phyloP scores from a whole-genome alignment of 2,888 invertebrate species.

The Megastigmus dorsalis region DNA sequence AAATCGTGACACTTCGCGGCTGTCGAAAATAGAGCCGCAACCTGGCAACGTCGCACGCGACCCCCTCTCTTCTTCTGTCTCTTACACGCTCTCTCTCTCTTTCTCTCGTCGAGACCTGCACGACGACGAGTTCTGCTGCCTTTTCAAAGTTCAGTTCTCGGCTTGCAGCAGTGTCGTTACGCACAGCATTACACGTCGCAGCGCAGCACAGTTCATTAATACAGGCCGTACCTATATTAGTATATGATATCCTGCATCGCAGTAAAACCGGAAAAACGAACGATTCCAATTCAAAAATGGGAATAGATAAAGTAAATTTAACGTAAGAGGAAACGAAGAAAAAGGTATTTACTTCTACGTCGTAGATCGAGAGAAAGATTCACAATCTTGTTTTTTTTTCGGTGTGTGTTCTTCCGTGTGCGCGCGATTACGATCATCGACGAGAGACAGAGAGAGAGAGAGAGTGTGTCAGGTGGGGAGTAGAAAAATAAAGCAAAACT shows the following conservation, averaged over 20 bases:
- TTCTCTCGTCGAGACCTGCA: neutral
- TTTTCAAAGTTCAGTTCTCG: conserved; percentile 42
- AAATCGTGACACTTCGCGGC: conserved; percentile 44
- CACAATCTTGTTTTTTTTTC: neutral
- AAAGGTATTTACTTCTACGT: neutral
- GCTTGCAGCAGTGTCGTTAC: conserved; percentile 9
- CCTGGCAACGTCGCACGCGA: conserved; percentile 35
- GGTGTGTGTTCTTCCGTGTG: neutral
- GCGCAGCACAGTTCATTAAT: conserved; percentile 5
- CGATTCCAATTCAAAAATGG: no score
- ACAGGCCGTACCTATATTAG: no score
- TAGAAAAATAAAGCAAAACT: conserved; percentile 17
- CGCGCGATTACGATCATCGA: neutral
- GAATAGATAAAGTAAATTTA: neutral
- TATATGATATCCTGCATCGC: no score
- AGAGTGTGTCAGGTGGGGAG: neutral
- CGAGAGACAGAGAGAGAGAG: neutral
- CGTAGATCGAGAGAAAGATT: neutral
- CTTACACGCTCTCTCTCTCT: conserved; percentile 7
- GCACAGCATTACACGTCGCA: neutral
- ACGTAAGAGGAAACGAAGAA: neutral
- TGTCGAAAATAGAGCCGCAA: conserved; percentile 39
- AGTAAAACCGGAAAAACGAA: no score
- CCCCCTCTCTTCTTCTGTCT: conserved; percentile 24
- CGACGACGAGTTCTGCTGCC: conserved; percentile 10